Percentiles rank a stretch among this genome's conserved stretches.
Conservation (phyloP, 1,140 invertebrate species). For the Halictus rubicundus region DNA sequence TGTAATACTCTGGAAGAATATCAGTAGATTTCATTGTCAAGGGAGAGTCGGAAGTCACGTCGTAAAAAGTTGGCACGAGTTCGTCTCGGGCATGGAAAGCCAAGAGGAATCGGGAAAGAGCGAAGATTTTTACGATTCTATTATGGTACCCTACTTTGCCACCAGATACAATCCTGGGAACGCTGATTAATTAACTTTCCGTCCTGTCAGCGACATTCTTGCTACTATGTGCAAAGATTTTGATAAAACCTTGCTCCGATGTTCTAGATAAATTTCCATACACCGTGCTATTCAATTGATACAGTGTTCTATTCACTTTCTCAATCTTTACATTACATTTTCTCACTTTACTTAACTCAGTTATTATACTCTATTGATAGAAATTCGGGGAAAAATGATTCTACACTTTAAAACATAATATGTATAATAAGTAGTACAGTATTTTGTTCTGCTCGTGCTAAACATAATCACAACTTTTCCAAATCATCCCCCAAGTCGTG, state of each 20-base stretch:
- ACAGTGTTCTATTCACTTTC: too few species aligned
- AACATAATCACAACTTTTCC: too few species aligned
- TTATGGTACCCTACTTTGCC: slow-evolving; percentile 1
- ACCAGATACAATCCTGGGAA: neutral
- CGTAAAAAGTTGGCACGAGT: slow-evolving; percentile 50
- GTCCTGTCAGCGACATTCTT: neutral
- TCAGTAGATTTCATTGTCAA: slow-evolving; percentile 38
- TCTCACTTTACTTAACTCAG: too few species aligned
- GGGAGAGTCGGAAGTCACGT: slow-evolving; percentile 35
- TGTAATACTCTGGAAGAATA: slow-evolving; percentile 27
- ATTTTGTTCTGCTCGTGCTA: too few species aligned
- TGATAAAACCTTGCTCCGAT: neutral
- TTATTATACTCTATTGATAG: too few species aligned
- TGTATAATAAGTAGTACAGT: too few species aligned
- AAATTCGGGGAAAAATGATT: too few species aligned
- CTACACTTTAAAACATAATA: too few species aligned
- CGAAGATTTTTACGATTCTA: slow-evolving; percentile 44
- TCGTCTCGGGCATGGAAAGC: slow-evolving; percentile 16
- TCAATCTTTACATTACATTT: too few species aligned
- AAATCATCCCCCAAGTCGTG: too few species aligned
- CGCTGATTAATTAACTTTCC: slow-evolving; percentile 27
- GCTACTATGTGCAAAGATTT: neutral
- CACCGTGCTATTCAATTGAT: too few species aligned
- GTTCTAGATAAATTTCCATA: neutral
- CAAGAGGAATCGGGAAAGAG: neutral